Evolutionary conservation across 2,888 invertebrate species (phyloP).

Genomic region (Chironomus tentans): DNA sequence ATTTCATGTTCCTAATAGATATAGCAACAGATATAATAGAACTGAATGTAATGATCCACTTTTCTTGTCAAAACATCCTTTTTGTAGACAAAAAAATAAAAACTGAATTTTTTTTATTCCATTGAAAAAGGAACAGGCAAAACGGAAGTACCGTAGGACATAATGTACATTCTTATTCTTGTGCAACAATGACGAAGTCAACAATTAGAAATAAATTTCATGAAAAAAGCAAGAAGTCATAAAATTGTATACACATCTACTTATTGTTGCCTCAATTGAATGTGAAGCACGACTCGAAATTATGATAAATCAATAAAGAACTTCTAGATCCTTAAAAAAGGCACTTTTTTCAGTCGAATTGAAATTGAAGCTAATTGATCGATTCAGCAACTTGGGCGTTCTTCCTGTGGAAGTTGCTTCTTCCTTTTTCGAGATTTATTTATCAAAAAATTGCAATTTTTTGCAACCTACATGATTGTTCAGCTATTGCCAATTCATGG

Average conservation of each 20-base stretch:
- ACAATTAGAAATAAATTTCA: background rate
- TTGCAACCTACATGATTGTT: too few relatives aligned
- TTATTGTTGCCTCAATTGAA: background rate
- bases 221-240: background rate
- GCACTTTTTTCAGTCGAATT: background rate
- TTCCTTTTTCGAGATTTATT: too few relatives aligned
- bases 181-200: background rate
- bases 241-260: background rate
- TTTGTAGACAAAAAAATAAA: background rate
- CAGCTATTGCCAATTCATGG: too few relatives aligned
- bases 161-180: background rate
- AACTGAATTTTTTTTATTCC: background rate
- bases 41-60: conserved; percentile 10
- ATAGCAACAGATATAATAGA: too few relatives aligned
- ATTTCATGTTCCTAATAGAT: too few relatives aligned
- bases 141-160: conserved; percentile 11
- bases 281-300: background rate
- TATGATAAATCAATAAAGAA: conserved; percentile 12
- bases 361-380: background rate
- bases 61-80: conserved; percentile 16
- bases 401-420: background rate
- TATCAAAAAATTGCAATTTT: too few relatives aligned
- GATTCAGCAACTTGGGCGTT: conserved; percentile 19
- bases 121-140: background rate
- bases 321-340: background rate